phyloP scores from a whole-genome alignment of 2,888 invertebrate genomes.

The Lathronympha strigana region DNA sequence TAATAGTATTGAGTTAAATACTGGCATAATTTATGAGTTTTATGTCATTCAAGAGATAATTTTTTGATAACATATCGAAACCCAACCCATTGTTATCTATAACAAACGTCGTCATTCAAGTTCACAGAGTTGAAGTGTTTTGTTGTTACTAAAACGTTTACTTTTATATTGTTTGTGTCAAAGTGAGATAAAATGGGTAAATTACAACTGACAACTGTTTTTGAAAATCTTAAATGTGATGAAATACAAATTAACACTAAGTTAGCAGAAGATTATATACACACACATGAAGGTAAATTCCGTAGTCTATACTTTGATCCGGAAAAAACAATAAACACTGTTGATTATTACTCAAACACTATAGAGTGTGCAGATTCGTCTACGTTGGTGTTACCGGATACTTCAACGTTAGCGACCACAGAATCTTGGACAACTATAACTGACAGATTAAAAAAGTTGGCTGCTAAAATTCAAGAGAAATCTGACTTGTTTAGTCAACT shows the following conservation, averaged over 20 bases:
- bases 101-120: conserved; percentile 18
- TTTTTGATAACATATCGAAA: conserved; percentile 27
- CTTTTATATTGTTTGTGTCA: not conserved
- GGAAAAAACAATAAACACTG: not conserved
- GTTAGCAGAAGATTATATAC: conserved; percentile 15
- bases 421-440: conserved; percentile 27
- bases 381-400: conserved; percentile 3
- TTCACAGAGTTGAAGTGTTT: conserved; percentile 15
- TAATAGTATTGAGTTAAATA: not conserved
- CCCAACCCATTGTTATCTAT: conserved; percentile 30
- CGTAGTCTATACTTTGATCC: conserved; percentile 18
- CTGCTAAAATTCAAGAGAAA: conserved; percentile 44
- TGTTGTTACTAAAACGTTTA: conserved; percentile 27
- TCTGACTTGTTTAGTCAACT: conserved; percentile 48
- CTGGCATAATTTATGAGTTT: conserved; percentile 18
- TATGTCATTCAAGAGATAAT: conserved; percentile 30
- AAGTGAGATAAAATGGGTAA: conserved; percentile 24
- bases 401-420: conserved; percentile 8
- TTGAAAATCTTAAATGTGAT: conserved; percentile 6
- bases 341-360: not conserved
- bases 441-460: conserved; percentile 42
- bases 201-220: conserved; percentile 9
- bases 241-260: conserved; percentile 10
- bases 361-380: conserved; percentile 32
- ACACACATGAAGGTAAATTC: conserved; percentile 1